phyloP scores from a whole-genome alignment of 2,113 vertebrate species.

The Gobius niger region DNA sequence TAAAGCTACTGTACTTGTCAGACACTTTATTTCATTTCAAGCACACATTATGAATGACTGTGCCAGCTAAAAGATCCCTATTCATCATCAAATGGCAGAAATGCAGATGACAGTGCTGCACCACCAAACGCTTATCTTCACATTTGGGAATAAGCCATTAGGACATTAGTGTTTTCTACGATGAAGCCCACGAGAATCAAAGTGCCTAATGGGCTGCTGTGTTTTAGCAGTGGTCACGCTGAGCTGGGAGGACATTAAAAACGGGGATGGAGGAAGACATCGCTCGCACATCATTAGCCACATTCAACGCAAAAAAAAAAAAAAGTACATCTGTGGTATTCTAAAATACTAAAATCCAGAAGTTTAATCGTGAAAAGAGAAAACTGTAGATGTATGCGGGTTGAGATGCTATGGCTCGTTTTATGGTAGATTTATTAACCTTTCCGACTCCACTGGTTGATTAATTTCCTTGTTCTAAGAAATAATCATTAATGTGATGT shows the following conservation, averaged over 20 bases:
- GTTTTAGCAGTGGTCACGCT: constrained; percentile 47
- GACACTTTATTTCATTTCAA: constrained; percentile 20
- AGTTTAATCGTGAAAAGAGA: too few relatives aligned
- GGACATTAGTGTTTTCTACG: constrained; percentile 10
- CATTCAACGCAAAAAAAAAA: background rate
- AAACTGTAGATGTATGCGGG: too few relatives aligned
- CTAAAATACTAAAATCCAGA: too few relatives aligned
- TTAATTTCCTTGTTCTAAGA: too few relatives aligned
- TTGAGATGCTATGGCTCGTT: too few relatives aligned
- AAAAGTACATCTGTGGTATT: too few relatives aligned
- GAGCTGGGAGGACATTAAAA: constrained; percentile 45
- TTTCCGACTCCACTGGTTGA: too few relatives aligned
- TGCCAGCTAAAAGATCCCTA: constrained; percentile 18
- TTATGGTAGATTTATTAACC: too few relatives aligned
- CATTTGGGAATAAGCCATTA: constrained; percentile 26
- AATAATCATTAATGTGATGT: too few relatives aligned
- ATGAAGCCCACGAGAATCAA: constrained; percentile 37
- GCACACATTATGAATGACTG: constrained; percentile 12
- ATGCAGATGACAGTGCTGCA: constrained; percentile 17
- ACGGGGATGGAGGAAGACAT: constrained; percentile 37
- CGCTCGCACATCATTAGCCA: constrained; percentile 53
- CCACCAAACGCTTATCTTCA: constrained; percentile 5
- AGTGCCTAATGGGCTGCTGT: constrained; percentile 57
- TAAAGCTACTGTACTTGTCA: constrained; percentile 19
- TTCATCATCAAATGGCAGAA: constrained; percentile 37